These are phyloP conservation scores for Rhinogobius similis DNA, from an alignment of 2,113 vertebrate species.

Conservation along the genomic window DNA sequence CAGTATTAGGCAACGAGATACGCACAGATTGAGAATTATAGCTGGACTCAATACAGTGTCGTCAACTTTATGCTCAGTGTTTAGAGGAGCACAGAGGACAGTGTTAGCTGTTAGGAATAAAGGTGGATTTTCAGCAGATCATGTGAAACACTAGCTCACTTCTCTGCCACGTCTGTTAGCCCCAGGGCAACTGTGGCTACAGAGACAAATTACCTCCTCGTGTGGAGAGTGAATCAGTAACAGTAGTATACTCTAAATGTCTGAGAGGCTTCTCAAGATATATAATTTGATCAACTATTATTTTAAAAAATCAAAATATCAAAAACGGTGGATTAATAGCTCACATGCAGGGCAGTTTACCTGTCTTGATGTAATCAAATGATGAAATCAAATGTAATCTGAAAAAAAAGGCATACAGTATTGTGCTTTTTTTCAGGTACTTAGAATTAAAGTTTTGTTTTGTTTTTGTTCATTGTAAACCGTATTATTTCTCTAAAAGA, in stretches of 20 bases:
- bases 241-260: too few species aligned
- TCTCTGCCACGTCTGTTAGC: not conserved
- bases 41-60: conserved; percentile 36
- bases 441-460: too few species aligned
- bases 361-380: not conserved
- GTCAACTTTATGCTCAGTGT: conserved; percentile 19
- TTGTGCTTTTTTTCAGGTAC: too few species aligned
- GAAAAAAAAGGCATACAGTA: too few species aligned
- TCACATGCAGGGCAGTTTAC: too few species aligned
- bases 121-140: not conserved
- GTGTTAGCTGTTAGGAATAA: not conserved
- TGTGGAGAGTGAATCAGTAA: not conserved
- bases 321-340: not conserved
- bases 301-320: not conserved
- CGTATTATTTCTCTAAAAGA: not conserved
- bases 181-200: not conserved
- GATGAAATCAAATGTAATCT: too few species aligned
- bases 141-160: too few species aligned
- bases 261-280: not conserved
- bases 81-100: conserved; percentile 16
- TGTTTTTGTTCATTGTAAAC: too few species aligned
- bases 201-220: not conserved
- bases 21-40: conserved; percentile 66
- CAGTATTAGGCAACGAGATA: conserved; percentile 65
- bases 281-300: not conserved